These are phyloP conservation scores for Nomia melanderi DNA, from an alignment of 1,140 invertebrate species.

Conservation along the genomic window DNA sequence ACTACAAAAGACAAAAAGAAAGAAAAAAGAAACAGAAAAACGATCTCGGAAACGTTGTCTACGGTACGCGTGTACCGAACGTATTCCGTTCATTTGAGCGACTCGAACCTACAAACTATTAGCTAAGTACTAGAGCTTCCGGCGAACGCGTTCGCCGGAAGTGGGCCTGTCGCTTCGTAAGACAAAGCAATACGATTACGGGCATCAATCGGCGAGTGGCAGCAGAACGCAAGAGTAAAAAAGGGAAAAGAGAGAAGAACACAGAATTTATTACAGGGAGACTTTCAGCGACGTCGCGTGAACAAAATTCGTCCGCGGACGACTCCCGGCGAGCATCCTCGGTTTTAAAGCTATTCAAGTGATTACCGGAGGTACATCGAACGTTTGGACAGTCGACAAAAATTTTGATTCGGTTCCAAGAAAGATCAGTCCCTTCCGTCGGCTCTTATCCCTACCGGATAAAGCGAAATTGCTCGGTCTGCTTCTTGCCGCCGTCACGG, in stretches of 20 bases:
- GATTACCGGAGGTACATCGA: constrained; percentile 32
- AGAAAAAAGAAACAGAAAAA: neutral
- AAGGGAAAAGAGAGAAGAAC: neutral
- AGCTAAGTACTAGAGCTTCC: constrained; percentile 26
- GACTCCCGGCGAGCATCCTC: neutral
- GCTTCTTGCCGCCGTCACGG: no score
- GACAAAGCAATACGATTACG: neutral
- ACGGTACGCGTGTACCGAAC: neutral
- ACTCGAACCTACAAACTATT: constrained; percentile 25
- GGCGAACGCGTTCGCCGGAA: neutral
- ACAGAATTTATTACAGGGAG: neutral
- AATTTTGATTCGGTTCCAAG: constrained; percentile 11
- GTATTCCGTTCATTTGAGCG: constrained; percentile 16
- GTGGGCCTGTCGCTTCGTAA: neutral
- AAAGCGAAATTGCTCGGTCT: no score
- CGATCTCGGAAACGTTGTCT: neutral
- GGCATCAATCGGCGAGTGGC: neutral
- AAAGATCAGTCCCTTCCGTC: constrained; percentile 18
- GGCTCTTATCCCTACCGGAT: no score
- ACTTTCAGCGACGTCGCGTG: neutral
- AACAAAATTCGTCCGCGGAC: neutral
- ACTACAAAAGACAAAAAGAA: neutral
- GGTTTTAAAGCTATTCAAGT: constrained; percentile 4
- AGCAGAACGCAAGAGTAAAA: neutral
- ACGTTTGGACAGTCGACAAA: constrained; percentile 8